Evolutionary conservation across 2,797 vertebrate species (phyloP).

Genomic region (Sebastes steindachneri): DNA sequence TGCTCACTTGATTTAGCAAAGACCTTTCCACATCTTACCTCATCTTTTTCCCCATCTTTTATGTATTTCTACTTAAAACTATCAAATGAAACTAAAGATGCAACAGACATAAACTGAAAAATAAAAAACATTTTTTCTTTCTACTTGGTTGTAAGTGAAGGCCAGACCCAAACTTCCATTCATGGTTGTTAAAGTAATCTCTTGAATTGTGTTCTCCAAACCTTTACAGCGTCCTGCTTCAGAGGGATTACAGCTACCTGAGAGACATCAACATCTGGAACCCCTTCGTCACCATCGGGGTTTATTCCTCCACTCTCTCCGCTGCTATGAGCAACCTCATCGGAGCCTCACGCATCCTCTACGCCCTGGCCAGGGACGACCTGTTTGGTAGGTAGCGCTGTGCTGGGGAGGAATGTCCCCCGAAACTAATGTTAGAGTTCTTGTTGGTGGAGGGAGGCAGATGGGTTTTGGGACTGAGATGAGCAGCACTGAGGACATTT

Average conservation of each 20-base stretch:
- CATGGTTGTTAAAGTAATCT: neutral
- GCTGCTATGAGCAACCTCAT: conserved; percentile 94
- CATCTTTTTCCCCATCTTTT: neutral
- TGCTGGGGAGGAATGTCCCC: neutral
- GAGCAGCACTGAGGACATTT: neutral
- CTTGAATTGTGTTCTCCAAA: neutral
- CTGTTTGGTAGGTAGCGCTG: conserved; percentile 85
- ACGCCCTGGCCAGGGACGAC: conserved; percentile 89
- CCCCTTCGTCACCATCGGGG: conserved; percentile 87
- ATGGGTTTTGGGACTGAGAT: neutral
- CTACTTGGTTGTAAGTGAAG: neutral
- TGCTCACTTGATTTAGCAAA: too few relatives aligned
- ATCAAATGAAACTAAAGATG: neutral
- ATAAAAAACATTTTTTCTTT: neutral
- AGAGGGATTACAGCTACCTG: conserved; percentile 90
- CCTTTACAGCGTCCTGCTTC: conserved; percentile 82
- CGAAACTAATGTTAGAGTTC: too few relatives aligned
- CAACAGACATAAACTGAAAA: neutral
- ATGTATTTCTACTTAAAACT: neutral
- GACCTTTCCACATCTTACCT: neutral
- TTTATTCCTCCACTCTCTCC: conserved; percentile 90
- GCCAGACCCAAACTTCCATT: too few relatives aligned
- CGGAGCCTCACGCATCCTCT: conserved; percentile 91
- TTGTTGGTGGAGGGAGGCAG: neutral
- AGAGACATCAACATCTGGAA: conserved; percentile 90